Evolutionary conservation across 2,888 invertebrate genomes (phyloP), one percentile per base, ranked within the genome.

Genomic region (Omphaloscelis lunosa): DNA sequence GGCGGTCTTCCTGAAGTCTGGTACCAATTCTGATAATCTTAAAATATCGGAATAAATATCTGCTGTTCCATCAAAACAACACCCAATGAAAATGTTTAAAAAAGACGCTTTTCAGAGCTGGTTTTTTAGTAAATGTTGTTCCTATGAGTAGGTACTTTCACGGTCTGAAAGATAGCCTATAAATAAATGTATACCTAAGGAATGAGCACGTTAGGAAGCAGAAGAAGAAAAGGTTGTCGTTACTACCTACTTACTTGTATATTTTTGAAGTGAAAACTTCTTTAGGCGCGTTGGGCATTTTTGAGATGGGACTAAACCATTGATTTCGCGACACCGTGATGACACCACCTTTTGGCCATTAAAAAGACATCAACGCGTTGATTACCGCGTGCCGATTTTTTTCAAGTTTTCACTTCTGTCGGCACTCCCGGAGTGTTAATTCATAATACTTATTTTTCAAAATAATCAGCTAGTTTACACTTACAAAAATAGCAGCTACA

Each of bases 401-500:
- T n/a, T n/a, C n/a, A n/a, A n/a, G n/a, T n/a, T n/a, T n/a, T n/a
- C n/a, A n/a, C n/a, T n/a, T n/a, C n/a, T n/a, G n/a, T n/a, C n/a
- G n/a, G n/a, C n/a, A n/a, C n/a, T n/a, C n/a, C n/a, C n/a, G 2
- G 23, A 5, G n/a, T n/a, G n/a, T 56, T 12, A 4, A 56, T n/a
- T 56, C 4, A 56, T 56, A n/a, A 56, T n/a, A n/a, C 11, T 53
- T 23, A n/a, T 27, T 58, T 8, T 9, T n/a, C 15, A 53, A 62
- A 51, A 75, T 11, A 27, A 27, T 48, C 70, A 17, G 27, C 15
- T n/a, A n/a, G 11, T 66, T 59, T 39, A 69, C 69, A 69, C 39
- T 12, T 12, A 48, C 27, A 61, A 77, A 78, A 73, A 74, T 45
- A 74, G 27, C 20, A 56, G 17, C 62, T 91, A 91, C 91, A 90